Conservation (phyloP, 2,113 vertebrate genomes). For the Cavia aperea region DNA sequence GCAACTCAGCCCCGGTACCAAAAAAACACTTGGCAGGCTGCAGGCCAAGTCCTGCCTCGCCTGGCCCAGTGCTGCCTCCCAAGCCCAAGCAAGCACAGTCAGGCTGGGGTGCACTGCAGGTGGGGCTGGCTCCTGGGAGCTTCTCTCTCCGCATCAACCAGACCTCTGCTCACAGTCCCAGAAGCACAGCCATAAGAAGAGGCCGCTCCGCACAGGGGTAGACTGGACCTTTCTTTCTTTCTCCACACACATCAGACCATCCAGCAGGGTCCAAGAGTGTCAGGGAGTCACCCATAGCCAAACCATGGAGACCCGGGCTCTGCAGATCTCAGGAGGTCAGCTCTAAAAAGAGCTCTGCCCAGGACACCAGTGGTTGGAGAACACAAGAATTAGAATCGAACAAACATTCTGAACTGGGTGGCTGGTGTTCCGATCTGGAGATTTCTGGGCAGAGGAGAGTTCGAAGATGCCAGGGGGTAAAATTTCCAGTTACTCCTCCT, state of each 20-base stretch:
- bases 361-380: conserved; percentile 32
- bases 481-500: background rate
- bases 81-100: too few species aligned
- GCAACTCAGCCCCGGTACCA: background rate
- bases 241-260: background rate
- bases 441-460: conserved; percentile 19
- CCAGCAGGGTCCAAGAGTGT: background rate
- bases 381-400: conserved; percentile 70
- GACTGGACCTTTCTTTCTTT: background rate
- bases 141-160: rapidly evolving
- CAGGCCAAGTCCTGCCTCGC: background rate
- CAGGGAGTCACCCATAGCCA: rapidly evolving
- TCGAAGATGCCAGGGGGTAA: background rate
- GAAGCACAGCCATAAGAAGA: background rate
- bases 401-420: conserved; percentile 72
- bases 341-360: conserved; percentile 60
- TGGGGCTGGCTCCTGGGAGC: rapidly evolving
- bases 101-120: background rate
- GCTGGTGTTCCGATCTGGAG: conserved; percentile 71
- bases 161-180: background rate
- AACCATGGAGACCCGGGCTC: background rate
- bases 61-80: background rate
- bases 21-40: background rate
- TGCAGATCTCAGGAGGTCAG: background rate
- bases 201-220: background rate